A percentile compares a stretch with the other conserved stretches of the same genome.
Evolutionary conservation across 2,888 invertebrate species (phyloP).

Genomic region (Sabatieria punctata): DNA sequence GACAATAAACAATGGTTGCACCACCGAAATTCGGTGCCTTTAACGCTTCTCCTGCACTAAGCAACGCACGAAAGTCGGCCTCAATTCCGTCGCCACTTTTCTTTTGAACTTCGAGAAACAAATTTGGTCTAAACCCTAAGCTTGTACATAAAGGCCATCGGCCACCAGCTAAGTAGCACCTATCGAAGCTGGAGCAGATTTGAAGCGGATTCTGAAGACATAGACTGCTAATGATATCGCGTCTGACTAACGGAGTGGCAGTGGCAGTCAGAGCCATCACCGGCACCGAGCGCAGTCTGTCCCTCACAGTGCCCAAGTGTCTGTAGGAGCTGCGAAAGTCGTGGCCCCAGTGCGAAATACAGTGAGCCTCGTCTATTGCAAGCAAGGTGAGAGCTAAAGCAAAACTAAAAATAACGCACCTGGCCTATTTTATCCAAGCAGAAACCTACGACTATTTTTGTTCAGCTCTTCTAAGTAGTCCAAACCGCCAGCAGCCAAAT

Average conservation of each 20-base stretch:
- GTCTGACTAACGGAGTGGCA: conserved; percentile 46
- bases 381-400: conserved; percentile 40
- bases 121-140: conserved; percentile 46
- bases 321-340: conserved; percentile 49
- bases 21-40: conserved; percentile 35
- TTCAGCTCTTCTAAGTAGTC: too few relatives aligned
- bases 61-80: conserved; percentile 29
- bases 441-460: too few relatives aligned
- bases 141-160: too few relatives aligned
- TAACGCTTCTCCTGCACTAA: conserved; percentile 34
- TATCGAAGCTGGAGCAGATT: conserved; percentile 47
- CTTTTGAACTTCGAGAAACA: conserved; percentile 37
- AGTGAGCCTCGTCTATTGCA: conserved; percentile 58
- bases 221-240: conserved; percentile 46
- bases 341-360: conserved; percentile 57
- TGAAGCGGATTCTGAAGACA: conserved; percentile 42
- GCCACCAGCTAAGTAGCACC: conserved; percentile 19
- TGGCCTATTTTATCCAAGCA: too few relatives aligned
- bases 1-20: conserved; percentile 53
- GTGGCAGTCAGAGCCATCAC: conserved; percentile 55
- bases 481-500: conserved; percentile 24
- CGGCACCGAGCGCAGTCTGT: conserved; percentile 39
- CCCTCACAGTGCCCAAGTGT: conserved; percentile 26
- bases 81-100: conserved; percentile 14
- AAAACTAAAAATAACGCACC: too few relatives aligned